phyloP scores from a whole-genome alignment of 2,113 vertebrate genomes.

The Ochotona curzoniae region DNA sequence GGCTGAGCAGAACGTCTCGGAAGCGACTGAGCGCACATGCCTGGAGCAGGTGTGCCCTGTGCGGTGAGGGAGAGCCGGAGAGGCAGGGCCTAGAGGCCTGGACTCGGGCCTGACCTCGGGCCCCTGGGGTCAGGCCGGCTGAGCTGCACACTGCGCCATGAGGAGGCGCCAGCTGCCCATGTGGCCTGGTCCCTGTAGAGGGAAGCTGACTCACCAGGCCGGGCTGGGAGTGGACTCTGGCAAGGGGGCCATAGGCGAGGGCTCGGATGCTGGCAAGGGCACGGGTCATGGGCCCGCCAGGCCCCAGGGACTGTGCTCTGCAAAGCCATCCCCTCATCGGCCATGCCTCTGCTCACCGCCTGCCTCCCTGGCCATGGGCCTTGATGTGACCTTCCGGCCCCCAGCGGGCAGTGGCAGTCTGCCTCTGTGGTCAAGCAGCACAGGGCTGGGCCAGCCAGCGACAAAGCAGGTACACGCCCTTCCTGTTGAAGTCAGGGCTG shows the following conservation, averaged over 20 bases:
- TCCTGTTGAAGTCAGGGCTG: not conserved
- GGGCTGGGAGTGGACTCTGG: not conserved
- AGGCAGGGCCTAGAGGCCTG: rapidly evolving
- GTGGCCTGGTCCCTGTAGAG: not conserved
- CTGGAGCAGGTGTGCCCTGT: rapidly evolving
- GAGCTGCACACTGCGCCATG: not conserved
- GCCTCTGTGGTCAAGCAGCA: not conserved
- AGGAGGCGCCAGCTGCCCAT: rapidly evolving
- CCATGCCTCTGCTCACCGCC: not conserved
- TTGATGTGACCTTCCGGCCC: not conserved
- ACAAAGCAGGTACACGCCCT: too few relatives aligned
- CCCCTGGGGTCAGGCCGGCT: rapidly evolving
- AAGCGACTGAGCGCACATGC: rapidly evolving
- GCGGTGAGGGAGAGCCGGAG: not conserved
- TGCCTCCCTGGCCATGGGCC: not conserved
- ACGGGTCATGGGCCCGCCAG: not conserved
- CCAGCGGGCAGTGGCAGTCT: not conserved
- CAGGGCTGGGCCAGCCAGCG: too few relatives aligned
- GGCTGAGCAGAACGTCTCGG: rapidly evolving
- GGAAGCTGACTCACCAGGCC: not conserved
- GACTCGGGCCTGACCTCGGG: too few relatives aligned
- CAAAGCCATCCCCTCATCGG: not conserved
- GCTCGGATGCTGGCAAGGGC: not conserved
- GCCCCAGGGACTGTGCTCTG: not conserved
- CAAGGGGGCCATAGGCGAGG: not conserved